Conservation (phyloP, 2,113 vertebrate species). For the Hemichromis elongatus region DNA sequence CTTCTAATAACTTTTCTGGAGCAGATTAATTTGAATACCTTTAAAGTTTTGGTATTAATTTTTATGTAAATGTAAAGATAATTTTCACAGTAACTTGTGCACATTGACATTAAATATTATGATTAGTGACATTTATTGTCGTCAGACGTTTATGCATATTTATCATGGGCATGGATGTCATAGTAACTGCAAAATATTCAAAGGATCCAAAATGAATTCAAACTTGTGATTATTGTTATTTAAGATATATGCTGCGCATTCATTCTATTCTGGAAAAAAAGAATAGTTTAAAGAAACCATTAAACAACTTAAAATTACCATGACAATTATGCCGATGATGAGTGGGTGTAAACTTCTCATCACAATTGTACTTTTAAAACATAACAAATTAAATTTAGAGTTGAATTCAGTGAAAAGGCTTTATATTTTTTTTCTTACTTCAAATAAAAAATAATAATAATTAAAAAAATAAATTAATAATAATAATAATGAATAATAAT, state of each 20-base stretch:
- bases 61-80: neutral
- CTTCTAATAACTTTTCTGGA: neutral
- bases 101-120: neutral
- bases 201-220: neutral
- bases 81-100: neutral
- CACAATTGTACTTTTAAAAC: neutral
- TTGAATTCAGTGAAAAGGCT: neutral
- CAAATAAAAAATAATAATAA: neutral
- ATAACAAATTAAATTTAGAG: neutral
- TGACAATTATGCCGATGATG: neutral
- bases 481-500: neutral
- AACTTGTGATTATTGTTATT: neutral
- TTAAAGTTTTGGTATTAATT: neutral
- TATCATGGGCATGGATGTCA: neutral
- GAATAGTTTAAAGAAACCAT: neutral
- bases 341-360: neutral
- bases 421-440: neutral
- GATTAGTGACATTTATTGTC: neutral
- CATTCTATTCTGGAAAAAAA: neutral
- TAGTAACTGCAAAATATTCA: neutral
- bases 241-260: neutral
- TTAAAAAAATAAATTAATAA: neutral
- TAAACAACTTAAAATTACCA: neutral
- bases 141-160: neutral
- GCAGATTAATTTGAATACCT: rapidly evolving